Percentiles rank a stretch among this genome's conserved stretches.
Conservation (phyloP, 2,888 invertebrate genomes). For the Macrosoma leucophasiata region DNA sequence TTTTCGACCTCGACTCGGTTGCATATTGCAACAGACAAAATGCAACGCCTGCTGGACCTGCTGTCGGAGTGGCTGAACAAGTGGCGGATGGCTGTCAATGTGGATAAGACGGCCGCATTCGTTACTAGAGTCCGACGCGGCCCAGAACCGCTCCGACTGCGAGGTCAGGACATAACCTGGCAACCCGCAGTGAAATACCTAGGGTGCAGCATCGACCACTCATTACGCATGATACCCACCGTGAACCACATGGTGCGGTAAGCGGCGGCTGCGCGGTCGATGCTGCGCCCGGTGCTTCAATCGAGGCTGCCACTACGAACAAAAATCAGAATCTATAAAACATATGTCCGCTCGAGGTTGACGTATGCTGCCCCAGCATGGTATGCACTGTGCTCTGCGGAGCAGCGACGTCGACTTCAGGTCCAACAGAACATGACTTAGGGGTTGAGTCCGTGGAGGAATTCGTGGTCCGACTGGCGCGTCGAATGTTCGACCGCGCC, state of each 20-base stretch:
- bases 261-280: conserved; percentile 10
- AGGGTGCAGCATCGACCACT: conserved; percentile 20
- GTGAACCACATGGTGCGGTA: conserved; percentile 6
- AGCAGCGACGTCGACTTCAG: neutral
- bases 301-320: conserved; percentile 18
- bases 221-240: conserved; percentile 21
- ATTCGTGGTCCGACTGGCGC: no score
- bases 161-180: neutral
- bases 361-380: conserved; percentile 10
- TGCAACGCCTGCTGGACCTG: no score
- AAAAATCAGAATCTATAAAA: conserved; percentile 24
- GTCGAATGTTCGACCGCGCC: no score
- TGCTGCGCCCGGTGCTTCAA: conserved; percentile 16
- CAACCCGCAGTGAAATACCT: neutral
- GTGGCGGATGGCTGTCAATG: no score
- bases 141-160: no score
- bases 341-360: conserved; percentile 19
- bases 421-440: neutral
- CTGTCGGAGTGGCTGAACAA: no score
- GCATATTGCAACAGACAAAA: no score
- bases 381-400: neutral
- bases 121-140: no score
- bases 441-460: no score
- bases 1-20: no score
- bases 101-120: no score